A percentile compares a stretch with the other conserved stretches of the same genome.
These are phyloP conservation scores for Isaurus tuberculatus DNA, from an alignment of 92 coral and sea anemone genomes.

Conservation along the genomic window DNA sequence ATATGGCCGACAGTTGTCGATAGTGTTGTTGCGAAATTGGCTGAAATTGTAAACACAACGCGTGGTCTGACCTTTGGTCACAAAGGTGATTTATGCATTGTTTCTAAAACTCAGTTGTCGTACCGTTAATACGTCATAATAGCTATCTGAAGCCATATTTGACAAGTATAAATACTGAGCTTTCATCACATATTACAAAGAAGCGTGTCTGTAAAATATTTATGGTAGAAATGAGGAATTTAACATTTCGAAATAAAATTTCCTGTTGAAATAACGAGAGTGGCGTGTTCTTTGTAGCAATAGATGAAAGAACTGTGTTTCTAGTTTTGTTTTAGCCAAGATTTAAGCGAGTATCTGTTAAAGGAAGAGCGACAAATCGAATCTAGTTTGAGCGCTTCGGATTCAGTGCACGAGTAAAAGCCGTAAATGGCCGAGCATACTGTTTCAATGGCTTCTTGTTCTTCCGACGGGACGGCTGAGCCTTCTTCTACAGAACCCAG, in stretches of 20 bases:
- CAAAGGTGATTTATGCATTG: constrained; percentile 24
- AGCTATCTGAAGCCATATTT: constrained; percentile 18
- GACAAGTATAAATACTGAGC: not conserved
- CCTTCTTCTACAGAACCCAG: constrained; percentile 18
- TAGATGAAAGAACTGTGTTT: constrained; percentile 13
- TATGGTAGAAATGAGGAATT: not conserved
- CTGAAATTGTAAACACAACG: not conserved
- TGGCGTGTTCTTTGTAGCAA: not conserved
- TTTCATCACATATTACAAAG: constrained; percentile 14
- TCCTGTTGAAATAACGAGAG: not conserved
- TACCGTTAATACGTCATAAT: not conserved
- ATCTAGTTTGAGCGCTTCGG: constrained; percentile 4
- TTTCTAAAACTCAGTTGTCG: constrained; percentile 26
- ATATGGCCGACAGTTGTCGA: constrained; percentile 27
- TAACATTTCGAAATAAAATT: constrained; percentile 6
- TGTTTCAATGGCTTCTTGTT: constrained; percentile 28
- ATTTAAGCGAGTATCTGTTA: constrained; percentile 5
- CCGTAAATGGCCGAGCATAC: constrained; percentile 8
- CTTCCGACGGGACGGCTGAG: constrained; percentile 19
- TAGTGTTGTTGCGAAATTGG: constrained; percentile 18
- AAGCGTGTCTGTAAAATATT: not conserved
- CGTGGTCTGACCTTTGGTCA: constrained; percentile 2
- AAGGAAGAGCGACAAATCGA: constrained; percentile 14
- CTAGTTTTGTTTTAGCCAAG: constrained; percentile 6
- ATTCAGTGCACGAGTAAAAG: constrained; percentile 14